Conservation (phyloP, 2,797 vertebrate species). For the Labroides dimidiatus region DNA sequence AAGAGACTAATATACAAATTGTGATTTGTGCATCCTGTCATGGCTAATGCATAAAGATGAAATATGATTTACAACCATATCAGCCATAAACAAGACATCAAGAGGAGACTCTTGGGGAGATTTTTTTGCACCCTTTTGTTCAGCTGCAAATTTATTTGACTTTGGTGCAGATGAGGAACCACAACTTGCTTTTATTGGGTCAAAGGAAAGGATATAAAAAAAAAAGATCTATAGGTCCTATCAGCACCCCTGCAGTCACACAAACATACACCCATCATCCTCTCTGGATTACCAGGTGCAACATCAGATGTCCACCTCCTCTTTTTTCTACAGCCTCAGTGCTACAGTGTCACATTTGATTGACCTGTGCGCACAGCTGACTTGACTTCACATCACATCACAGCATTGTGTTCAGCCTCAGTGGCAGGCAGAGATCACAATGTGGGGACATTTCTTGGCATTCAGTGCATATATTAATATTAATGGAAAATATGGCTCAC, state of each 20-base stretch:
- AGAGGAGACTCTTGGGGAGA: background rate
- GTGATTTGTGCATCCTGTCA: slow-evolving; percentile 13
- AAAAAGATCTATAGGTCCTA: slow-evolving; percentile 2
- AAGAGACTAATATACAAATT: slow-evolving; percentile 49
- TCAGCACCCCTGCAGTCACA: slow-evolving; percentile 21
- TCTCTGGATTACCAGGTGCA: slow-evolving; percentile 14
- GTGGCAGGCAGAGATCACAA: slow-evolving; percentile 25
- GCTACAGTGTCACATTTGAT: slow-evolving; percentile 39
- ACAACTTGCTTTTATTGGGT: background rate
- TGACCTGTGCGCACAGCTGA: slow-evolving; percentile 47
- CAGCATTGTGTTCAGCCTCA: slow-evolving; percentile 34
- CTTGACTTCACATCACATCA: slow-evolving; percentile 30
- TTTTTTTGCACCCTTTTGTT: background rate
- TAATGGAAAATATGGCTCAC: slow-evolving; percentile 27
- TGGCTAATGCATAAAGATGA: slow-evolving; percentile 35
- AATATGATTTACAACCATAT: background rate
- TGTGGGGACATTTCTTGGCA: slow-evolving; percentile 22
- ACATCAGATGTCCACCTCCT: slow-evolving; percentile 13
- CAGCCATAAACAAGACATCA: slow-evolving; percentile 7
- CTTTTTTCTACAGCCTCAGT: slow-evolving; percentile 33
- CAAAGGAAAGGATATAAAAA: slow-evolving; percentile 10
- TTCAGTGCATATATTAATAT: slow-evolving; percentile 38
- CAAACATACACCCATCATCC: slow-evolving; percentile 22
- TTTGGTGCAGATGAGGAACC: background rate
- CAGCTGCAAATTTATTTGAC: background rate